These are phyloP conservation scores for Geotrypetes seraphini DNA, from an alignment of 2,797 vertebrate species.

Conservation along the genomic window DNA sequence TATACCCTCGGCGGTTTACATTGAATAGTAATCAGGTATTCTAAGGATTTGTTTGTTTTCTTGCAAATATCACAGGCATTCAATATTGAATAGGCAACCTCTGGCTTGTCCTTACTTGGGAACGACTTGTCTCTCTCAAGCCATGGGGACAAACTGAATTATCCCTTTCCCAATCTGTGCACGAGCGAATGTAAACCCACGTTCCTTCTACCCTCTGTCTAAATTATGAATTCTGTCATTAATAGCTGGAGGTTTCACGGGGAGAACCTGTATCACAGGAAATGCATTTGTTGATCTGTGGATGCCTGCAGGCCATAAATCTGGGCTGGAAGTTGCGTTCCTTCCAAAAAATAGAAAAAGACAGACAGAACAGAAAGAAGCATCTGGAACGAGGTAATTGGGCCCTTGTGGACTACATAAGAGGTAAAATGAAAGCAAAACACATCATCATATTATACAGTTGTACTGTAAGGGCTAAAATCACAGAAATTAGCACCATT, in stretches of 20 bases:
- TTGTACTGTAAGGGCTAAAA: constrained; percentile 62
- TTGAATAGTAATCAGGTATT: too few relatives aligned
- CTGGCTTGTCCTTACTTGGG: too few relatives aligned
- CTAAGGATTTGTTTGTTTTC: too few relatives aligned
- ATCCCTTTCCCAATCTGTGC: neutral
- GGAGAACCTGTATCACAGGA: constrained; percentile 46
- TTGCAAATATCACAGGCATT: too few relatives aligned
- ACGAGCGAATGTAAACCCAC: too few relatives aligned
- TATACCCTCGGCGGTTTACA: too few relatives aligned
- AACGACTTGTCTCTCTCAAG: constrained; percentile 22
- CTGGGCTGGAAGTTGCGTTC: constrained; percentile 58
- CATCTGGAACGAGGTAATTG: constrained; percentile 85
- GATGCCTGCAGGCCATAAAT: constrained; percentile 64
- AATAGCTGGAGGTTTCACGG: constrained; percentile 29
- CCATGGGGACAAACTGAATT: neutral
- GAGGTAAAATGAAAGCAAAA: constrained; percentile 81
- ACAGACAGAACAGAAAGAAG: constrained; percentile 56
- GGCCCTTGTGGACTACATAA: constrained; percentile 79
- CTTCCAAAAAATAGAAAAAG: constrained; percentile 5
- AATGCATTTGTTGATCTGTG: constrained; percentile 50
- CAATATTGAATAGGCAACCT: too few relatives aligned
- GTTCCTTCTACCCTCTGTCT: neutral
- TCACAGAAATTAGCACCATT: constrained; percentile 42
- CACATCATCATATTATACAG: constrained; percentile 60
- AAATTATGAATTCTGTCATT: constrained; percentile 40